These are phyloP conservation scores for Acromyrmex heyeri DNA, from an alignment of 1,140 invertebrate species.

Conservation along the genomic window DNA sequence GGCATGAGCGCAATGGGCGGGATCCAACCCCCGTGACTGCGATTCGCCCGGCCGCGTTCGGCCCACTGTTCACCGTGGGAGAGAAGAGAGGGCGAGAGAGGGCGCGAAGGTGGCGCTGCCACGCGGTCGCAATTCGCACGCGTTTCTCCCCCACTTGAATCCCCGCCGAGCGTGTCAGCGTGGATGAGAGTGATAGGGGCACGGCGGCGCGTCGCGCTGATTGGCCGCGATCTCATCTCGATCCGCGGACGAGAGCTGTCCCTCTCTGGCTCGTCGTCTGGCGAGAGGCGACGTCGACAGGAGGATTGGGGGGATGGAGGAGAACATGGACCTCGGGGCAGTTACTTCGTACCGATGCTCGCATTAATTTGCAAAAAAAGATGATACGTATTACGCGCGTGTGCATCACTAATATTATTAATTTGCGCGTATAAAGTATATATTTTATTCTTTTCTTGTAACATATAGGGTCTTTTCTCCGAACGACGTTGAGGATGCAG, in stretches of 20 bases:
- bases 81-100: neutral
- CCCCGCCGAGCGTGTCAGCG: conserved; percentile 34
- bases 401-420: conserved; percentile 15
- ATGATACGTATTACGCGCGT: conserved; percentile 32
- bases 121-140: conserved; percentile 55
- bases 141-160: conserved; percentile 42
- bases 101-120: conserved; percentile 44
- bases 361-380: conserved; percentile 40
- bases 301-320: neutral
- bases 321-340: neutral
- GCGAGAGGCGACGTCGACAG: neutral
- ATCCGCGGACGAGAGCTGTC: conserved; percentile 37
- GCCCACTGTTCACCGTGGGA: conserved; percentile 33
- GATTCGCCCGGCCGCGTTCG: conserved; percentile 57
- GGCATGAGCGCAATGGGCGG: conserved; percentile 31
- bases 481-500: neutral
- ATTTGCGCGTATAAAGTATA: conserved; percentile 4
- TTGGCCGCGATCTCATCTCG: conserved; percentile 61
- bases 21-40: neutral
- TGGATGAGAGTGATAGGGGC: conserved; percentile 20
- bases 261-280: conserved; percentile 25
- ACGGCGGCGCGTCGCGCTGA: conserved; percentile 44
- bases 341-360: conserved; percentile 31
- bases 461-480: neutral
- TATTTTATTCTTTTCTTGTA: no score